phyloP scores from a whole-genome alignment of 2,888 invertebrate genomes.

The Eristalis tenax region DNA sequence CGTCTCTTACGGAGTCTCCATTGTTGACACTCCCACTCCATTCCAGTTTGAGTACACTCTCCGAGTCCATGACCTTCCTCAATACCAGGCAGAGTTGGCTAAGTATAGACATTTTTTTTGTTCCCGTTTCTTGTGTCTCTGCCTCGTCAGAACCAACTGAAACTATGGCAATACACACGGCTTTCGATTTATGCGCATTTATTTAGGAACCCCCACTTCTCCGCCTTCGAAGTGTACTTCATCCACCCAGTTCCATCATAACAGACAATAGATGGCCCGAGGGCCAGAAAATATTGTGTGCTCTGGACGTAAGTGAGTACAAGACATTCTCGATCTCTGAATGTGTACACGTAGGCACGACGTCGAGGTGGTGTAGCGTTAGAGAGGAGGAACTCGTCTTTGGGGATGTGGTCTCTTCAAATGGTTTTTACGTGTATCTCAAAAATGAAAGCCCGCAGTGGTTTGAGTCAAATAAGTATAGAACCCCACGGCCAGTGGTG shows the following conservation, averaged over 20 bases:
- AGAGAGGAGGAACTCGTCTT: conserved; percentile 3
- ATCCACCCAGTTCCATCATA: conserved; percentile 29
- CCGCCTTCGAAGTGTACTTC: conserved; percentile 23
- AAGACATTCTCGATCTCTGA: conserved; percentile 11
- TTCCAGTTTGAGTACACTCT: conserved; percentile 6
- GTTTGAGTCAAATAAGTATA: conserved; percentile 1
- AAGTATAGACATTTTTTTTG: neutral
- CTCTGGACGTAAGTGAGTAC: conserved; percentile 26
- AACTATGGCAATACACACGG: conserved; percentile 26
- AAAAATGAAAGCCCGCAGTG: neutral
- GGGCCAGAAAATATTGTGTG: conserved; percentile 23
- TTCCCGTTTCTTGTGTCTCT: neutral
- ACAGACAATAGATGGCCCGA: conserved; percentile 36
- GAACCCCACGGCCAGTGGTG: neutral
- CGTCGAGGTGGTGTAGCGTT: no score
- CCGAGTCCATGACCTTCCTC: conserved; percentile 37
- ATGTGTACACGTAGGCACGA: conserved; percentile 4
- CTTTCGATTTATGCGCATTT: conserved; percentile 38
- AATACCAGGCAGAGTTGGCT: conserved; percentile 8
- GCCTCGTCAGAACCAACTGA: neutral
- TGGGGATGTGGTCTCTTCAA: conserved; percentile 43
- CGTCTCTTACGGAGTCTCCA: neutral
- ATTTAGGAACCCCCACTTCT: conserved; percentile 7
- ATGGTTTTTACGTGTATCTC: conserved; percentile 28
- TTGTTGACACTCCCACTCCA: conserved; percentile 39